A percentile compares a stretch with the other conserved stretches of the same genome.
phyloP scores from a whole-genome alignment of 2,888 invertebrate genomes.

The Strigamia transsilvanica region DNA sequence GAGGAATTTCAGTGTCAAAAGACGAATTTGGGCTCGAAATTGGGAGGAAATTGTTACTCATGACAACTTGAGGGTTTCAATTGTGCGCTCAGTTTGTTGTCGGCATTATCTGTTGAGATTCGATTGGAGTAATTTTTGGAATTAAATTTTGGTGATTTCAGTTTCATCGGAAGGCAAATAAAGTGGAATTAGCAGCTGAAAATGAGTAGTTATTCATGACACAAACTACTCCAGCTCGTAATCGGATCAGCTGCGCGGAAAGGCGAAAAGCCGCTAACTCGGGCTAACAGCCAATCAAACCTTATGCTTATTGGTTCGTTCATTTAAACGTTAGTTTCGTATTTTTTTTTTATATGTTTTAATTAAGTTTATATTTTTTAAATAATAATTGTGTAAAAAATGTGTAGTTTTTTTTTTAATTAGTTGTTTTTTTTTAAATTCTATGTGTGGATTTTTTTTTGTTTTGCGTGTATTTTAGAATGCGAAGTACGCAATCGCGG shows the following conservation, averaged over 20 bases:
- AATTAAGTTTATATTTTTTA: not conserved
- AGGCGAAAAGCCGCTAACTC: not conserved
- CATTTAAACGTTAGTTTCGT: not conserved
- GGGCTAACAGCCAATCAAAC: not conserved
- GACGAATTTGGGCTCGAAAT: too few species aligned
- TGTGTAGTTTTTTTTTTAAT: not conserved
- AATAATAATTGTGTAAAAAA: not conserved
- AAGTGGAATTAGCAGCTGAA: not conserved
- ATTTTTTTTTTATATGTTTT: not conserved
- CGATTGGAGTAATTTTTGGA: not conserved
- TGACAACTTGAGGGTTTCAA: not conserved
- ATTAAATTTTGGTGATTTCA: not conserved
- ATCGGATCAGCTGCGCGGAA: not conserved
- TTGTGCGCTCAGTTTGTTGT: not conserved
- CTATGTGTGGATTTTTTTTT: not conserved
- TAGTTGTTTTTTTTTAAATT: not conserved
- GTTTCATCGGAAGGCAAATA: not conserved
- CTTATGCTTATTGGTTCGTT: not conserved
- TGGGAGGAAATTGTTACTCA: not conserved
- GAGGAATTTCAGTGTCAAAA: not conserved
- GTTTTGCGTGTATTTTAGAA: not conserved
- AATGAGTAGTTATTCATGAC: not conserved
- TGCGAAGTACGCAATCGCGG: too few species aligned
- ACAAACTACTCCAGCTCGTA: not conserved
- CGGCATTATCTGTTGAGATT: not conserved